phyloP scores from a whole-genome alignment of 2,797 vertebrate genomes.

The Geotrypetes seraphini region DNA sequence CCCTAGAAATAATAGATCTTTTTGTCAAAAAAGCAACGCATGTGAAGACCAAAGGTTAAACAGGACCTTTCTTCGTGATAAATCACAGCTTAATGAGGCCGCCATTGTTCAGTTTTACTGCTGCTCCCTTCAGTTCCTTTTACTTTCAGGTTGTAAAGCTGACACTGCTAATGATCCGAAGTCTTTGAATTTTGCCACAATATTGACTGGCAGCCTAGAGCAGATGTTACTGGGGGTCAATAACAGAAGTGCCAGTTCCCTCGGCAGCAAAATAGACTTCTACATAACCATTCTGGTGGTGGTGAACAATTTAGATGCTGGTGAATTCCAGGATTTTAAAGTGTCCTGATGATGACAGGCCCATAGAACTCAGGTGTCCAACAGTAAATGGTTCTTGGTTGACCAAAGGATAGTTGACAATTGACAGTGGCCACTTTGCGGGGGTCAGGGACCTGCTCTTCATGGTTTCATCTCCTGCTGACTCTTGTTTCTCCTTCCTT shows the following conservation, averaged over 20 bases:
- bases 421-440: too few relatives aligned
- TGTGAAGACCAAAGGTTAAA: slow-evolving; percentile 84
- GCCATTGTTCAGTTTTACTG: slow-evolving; percentile 75
- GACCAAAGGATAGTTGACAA: too few relatives aligned
- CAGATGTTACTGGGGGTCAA: slow-evolving; percentile 81
- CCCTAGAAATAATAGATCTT: slow-evolving; percentile 64
- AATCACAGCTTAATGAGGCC: slow-evolving; percentile 96
- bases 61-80: slow-evolving; percentile 96
- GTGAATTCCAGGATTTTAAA: too few relatives aligned
- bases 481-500: too few relatives aligned
- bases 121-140: slow-evolving; percentile 79
- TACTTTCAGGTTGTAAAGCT: slow-evolving; percentile 94
- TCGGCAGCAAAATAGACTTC: too few relatives aligned
- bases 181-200: slow-evolving; percentile 91
- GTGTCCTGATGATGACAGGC: too few relatives aligned
- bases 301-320: too few relatives aligned
- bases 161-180: slow-evolving; percentile 87
- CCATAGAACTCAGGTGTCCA: too few relatives aligned
- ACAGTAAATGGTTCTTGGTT: too few relatives aligned
- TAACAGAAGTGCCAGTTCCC: slow-evolving; percentile 47
- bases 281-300: too few relatives aligned
- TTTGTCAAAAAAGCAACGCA: slow-evolving; percentile 60
- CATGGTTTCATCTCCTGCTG: too few relatives aligned
- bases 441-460: too few relatives aligned
- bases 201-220: slow-evolving; percentile 92